Conservation (phyloP, 2,797 vertebrate genomes). For the Hippopotamyrus pictus region DNA sequence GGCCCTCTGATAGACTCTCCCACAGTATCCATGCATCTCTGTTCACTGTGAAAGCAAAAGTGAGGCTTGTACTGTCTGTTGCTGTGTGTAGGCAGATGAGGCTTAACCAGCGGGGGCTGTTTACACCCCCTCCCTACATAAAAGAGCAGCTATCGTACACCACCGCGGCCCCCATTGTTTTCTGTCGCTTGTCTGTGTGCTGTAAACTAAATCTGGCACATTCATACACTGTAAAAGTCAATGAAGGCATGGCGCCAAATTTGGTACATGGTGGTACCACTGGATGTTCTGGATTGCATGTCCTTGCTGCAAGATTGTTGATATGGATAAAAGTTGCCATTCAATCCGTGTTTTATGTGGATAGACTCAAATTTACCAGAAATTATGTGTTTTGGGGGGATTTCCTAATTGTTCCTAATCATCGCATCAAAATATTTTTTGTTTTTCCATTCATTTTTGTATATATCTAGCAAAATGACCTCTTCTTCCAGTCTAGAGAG, state of each 20-base stretch:
- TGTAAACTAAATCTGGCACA: background rate
- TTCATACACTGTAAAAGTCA: background rate
- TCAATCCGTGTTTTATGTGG: background rate
- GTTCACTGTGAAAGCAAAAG: slow-evolving; percentile 22
- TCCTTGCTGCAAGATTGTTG: slow-evolving; percentile 12
- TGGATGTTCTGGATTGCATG: background rate
- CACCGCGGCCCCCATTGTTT: slow-evolving; percentile 15
- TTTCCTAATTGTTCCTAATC: background rate
- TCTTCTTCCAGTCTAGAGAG: background rate
- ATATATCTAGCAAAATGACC: background rate
- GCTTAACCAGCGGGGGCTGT: slow-evolving; percentile 12
- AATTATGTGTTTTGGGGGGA: background rate
- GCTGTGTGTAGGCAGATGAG: slow-evolving; percentile 21
- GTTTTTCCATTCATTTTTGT: background rate
- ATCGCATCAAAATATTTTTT: background rate
- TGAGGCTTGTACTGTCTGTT: background rate
- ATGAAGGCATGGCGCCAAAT: slow-evolving; percentile 13
- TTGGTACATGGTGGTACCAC: background rate
- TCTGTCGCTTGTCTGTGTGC: background rate
- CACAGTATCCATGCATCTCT: slow-evolving; percentile 25
- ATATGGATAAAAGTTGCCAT: background rate
- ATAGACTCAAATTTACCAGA: background rate
- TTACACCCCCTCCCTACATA: slow-evolving; percentile 9
- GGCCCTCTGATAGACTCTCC: slow-evolving; percentile 17
- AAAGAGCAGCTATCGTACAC: background rate